Conservation (phyloP, 2,888 invertebrate genomes). For the Plebejus argus region DNA sequence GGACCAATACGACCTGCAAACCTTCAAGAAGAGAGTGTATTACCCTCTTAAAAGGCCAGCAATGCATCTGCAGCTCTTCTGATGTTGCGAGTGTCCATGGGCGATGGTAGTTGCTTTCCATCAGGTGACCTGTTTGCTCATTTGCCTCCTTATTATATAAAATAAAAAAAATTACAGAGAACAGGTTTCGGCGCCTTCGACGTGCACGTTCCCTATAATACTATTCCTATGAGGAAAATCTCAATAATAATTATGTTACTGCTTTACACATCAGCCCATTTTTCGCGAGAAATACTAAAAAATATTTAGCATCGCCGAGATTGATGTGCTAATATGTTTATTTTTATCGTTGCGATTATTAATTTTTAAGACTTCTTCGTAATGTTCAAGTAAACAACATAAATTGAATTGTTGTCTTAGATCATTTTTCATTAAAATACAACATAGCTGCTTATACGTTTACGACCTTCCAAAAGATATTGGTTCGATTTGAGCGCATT, state of each 20-base stretch:
- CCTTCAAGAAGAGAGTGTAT: too few relatives aligned
- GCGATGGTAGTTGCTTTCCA: too few relatives aligned
- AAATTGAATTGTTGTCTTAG: constrained; percentile 37
- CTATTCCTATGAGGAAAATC: neutral
- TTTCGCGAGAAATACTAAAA: neutral
- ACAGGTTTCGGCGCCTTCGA: neutral
- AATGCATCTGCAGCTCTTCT: too few relatives aligned
- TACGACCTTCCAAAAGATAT: too few relatives aligned
- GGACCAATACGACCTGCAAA: too few relatives aligned
- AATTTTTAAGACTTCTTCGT: constrained; percentile 7
- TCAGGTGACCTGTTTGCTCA: too few relatives aligned
- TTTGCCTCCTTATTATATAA: too few relatives aligned
- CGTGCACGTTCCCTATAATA: neutral
- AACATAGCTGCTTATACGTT: too few relatives aligned
- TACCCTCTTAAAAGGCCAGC: too few relatives aligned
- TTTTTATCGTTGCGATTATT: neutral
- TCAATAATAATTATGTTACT: neutral
- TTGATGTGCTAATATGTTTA: neutral
- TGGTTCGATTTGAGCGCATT: too few relatives aligned
- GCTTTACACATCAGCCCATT: neutral
- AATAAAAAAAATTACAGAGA: too few relatives aligned
- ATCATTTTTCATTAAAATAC: constrained; percentile 9
- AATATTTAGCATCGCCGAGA: neutral
- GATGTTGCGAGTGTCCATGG: too few relatives aligned
- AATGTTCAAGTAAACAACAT: constrained; percentile 18